phyloP scores from a whole-genome alignment of 2,888 invertebrate species.

The Eupithecia subumbrata region DNA sequence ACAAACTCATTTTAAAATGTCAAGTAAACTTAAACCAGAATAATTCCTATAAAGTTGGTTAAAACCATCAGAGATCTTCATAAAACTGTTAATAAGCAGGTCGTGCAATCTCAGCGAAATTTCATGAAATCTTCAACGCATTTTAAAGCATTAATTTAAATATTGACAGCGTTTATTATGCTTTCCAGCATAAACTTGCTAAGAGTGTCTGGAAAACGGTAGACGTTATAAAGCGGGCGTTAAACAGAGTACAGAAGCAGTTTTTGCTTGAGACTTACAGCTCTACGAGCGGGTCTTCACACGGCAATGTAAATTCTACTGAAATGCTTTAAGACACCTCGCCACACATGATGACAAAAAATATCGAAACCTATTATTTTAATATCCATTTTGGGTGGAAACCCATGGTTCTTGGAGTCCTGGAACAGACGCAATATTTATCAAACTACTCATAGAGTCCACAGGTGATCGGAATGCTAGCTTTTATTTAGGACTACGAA shows the following conservation, averaged over 20 bases:
- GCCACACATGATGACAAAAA: too few species aligned
- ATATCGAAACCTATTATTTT: too few species aligned
- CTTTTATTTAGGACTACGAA: too few species aligned
- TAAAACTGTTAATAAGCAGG: background rate
- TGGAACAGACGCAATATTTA: too few species aligned
- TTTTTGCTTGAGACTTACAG: too few species aligned
- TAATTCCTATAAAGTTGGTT: background rate
- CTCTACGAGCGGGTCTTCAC: too few species aligned
- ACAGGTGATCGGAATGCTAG: too few species aligned
- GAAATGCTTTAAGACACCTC: too few species aligned
- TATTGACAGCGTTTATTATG: slow-evolving; percentile 28
- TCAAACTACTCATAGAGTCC: too few species aligned
- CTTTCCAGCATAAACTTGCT: slow-evolving; percentile 17
- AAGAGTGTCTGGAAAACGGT: background rate
- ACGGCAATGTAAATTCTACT: too few species aligned
- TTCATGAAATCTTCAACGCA: slow-evolving; percentile 22
- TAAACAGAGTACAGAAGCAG: background rate
- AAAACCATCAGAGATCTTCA: background rate
- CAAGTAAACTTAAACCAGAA: background rate
- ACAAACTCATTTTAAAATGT: background rate
- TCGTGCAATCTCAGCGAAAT: slow-evolving; percentile 1
- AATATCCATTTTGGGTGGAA: too few species aligned
- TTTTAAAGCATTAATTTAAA: slow-evolving; percentile 22
- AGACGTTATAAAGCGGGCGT: background rate
- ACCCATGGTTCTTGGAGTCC: too few species aligned